A percentile compares a stretch with the other conserved stretches of the same genome.
Evolutionary conservation across 2,113 vertebrate species (phyloP).

Genomic region (Rutilus rutilus): DNA sequence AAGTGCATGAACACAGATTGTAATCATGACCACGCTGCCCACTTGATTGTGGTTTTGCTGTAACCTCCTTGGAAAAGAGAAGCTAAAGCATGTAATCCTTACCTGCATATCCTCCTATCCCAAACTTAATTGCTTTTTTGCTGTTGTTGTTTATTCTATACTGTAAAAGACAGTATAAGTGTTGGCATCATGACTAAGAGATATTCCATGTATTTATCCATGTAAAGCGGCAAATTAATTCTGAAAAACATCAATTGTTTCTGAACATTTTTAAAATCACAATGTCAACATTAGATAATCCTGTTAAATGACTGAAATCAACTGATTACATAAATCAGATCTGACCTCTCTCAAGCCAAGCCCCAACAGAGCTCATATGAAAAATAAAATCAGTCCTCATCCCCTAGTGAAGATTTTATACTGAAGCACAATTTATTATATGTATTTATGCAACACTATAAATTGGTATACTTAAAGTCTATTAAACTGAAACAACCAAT

Average conservation of each 20-base stretch:
- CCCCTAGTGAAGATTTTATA: too few species aligned
- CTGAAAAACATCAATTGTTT: neutral
- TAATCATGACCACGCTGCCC: conserved; percentile 11
- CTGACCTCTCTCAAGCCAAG: neutral
- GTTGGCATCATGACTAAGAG: neutral
- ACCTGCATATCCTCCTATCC: conserved; percentile 39
- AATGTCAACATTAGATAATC: conserved; percentile 23
- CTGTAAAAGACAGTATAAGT: neutral
- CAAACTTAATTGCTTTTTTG: conserved; percentile 10
- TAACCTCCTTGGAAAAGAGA: conserved; percentile 11
- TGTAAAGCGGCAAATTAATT: neutral
- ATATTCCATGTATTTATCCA: neutral
- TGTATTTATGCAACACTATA: too few species aligned
- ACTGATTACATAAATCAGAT: conserved; percentile 4
- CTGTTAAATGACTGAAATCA: neutral
- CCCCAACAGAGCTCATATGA: neutral
- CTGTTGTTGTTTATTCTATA: neutral
- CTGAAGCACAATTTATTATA: too few species aligned
- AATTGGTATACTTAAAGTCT: too few species aligned
- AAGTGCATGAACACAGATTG: neutral
- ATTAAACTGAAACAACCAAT: too few species aligned
- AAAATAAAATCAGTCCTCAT: neutral
- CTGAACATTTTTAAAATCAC: neutral
- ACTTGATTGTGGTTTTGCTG: conserved; percentile 9
- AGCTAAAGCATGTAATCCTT: conserved; percentile 36